A percentile compares a stretch with the other conserved stretches of the same genome.
Evolutionary conservation across 2,797 vertebrate genomes (phyloP).

Genomic region (Prunella strophiata): DNA sequence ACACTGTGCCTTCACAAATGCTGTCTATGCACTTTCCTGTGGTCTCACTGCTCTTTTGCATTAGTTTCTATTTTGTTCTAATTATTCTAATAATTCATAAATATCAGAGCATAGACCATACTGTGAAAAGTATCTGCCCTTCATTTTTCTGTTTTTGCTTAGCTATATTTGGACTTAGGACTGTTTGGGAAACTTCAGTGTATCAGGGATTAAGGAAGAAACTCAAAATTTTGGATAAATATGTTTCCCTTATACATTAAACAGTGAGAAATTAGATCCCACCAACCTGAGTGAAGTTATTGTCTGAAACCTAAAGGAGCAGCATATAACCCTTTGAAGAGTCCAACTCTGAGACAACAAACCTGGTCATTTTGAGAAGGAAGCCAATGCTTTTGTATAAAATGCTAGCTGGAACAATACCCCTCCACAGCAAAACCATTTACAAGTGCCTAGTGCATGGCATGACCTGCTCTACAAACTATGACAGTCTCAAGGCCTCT

Average conservation of each 20-base stretch:
- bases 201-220: background rate
- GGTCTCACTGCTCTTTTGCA: background rate
- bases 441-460: background rate
- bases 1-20: background rate
- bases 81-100: background rate
- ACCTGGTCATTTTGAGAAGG: background rate
- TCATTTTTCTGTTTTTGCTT: background rate
- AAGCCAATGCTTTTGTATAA: background rate
- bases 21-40: background rate
- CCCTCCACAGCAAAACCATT: background rate
- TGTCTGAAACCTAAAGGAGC: background rate
- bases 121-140: background rate
- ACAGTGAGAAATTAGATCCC: background rate
- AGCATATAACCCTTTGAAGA: background rate
- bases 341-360: background rate
- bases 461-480: background rate
- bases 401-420: background rate
- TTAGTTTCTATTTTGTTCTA: background rate
- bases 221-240: background rate
- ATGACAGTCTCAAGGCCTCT: background rate
- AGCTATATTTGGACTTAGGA: background rate
- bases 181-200: background rate
- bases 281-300: background rate
- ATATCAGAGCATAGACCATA: background rate
- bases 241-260: background rate